phyloP scores from a whole-genome alignment of 37 sponge, comb jelly and placozoan genomes.

The Eunapius fragilis region DNA sequence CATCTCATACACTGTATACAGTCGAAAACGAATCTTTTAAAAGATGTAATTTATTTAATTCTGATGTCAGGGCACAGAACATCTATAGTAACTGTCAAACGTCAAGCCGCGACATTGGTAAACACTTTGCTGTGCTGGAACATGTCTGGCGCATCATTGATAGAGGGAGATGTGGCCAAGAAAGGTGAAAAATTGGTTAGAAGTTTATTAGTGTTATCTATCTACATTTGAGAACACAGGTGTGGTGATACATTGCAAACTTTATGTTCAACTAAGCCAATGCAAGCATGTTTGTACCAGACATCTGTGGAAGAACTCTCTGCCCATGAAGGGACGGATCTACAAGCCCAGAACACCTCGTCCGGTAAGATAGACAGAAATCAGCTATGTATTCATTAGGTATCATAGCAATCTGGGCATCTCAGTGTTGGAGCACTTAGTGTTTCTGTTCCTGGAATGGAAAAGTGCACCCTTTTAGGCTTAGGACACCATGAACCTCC shows the following conservation, averaged over 20 bases:
- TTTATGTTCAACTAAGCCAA: neutral
- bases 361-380: too few relatives aligned
- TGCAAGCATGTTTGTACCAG: neutral
- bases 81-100: constrained; percentile 7
- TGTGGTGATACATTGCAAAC: neutral
- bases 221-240: neutral
- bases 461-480: too few relatives aligned
- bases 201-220: neutral
- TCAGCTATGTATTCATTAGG: neutral
- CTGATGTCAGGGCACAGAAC: neutral
- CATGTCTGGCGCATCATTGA: constrained; percentile 8
- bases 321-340: neutral
- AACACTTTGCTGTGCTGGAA: constrained; percentile 1
- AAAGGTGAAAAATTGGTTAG: neutral
- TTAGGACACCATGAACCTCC: too few relatives aligned
- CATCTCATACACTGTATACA: too few relatives aligned
- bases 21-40: neutral
- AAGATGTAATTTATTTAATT: neutral
- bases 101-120: constrained; percentile 54
- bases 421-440: too few relatives aligned
- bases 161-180: neutral
- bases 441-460: too few relatives aligned
- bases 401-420: too few relatives aligned
- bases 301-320: neutral
- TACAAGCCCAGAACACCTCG: neutral